Evolutionary conservation across 92 coral and sea anemone species (phyloP), one percentile per base, ranked within the genome.

Genomic region (Zoanthus gigantus): DNA sequence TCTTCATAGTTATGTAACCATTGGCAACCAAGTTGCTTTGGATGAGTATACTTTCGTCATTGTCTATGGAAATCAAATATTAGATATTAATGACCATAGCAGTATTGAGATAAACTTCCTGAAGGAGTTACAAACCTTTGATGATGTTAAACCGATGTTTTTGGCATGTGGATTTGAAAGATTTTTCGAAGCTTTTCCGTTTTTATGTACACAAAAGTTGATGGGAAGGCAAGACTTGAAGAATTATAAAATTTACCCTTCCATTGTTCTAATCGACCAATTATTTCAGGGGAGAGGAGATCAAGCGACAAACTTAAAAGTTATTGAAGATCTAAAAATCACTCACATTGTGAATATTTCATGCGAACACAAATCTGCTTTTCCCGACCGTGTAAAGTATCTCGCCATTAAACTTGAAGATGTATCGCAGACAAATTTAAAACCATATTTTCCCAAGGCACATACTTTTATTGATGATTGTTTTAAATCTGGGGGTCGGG

Each of bases 251-350:
- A 88, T 91, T 2, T 97, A 95, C 73, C 99, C 99, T 4, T 97
- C 99, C 9, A 92, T 94, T 44, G 92, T 97, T 69, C 54, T 97
- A 56, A 92, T 87, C 53, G 86, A 94, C 53, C 94, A 95, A 78
- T 86, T 97, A 45, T 97, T 92, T 78, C 98, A 93, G 78, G 99
- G 99, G 10, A 85, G 96, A 71, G 99, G 99, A 0, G 98, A 95
- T 18, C 99, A 97, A 69, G 99, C 99, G 0, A 97, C 99, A 13
- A 93, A 88, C 79, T 73, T 16, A 28, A 86, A 89, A 65, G 83
- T 97, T 32, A 68, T 97, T 12, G 87, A 85, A 14, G 94, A 97
- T 68, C 88, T 97, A 14, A 88, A 90, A 73, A 90, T 97, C 23
- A 95, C 99, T 0, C 99, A 97, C 68, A 79, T 97, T 54, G 90